Base-by-base conservation (phyloP, 1,140 invertebrate species). In the Hylyphantes graminicola region DNA sequence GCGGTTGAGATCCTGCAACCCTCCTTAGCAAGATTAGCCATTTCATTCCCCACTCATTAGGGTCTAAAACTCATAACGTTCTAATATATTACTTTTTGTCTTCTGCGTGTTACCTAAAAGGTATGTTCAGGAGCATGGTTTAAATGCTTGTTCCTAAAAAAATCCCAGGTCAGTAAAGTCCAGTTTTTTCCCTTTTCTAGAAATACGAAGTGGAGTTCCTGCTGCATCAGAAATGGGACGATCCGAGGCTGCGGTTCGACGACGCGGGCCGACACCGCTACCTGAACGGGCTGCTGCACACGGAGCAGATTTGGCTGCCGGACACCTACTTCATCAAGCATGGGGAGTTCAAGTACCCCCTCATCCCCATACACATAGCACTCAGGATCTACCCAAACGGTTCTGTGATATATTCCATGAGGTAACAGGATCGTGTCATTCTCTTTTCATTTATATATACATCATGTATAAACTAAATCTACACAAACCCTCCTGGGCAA, bases 251-350 rank as follows among this genome's bases (percentile, higher is more conserved):
- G 79, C 92, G 93, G 86, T 96, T 96, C 90, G 94, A 94, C 88
- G 96, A 96, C 90, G 93, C 94, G 89, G 95, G 94, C 86, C 93
- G 93, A 88, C 96, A 95, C 90, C 93, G 95, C 88, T 96, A 93
- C 90, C 91, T 97, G 85, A 96, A 96, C 89, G 95, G 95, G 74
- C 95, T 97, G 87, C 95, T 96, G 90, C 95, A 96, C 90, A 94
- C 96, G 90, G 93, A 95, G 87, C 93, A 95, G 88, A 94, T 97
- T 89, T 97, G 95, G 96, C 92, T 96, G 87, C 95, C 96, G 68
- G 95, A 97, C 90, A 96, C 95, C 48, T 97, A 96, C 90, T 97
- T 96, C 91, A 96, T 96, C 89, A 97, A 96, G 94, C 95, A 97
- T 90, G 96, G 96, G 80, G 95, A 97, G 90, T 96, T 96, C 90